phyloP scores from a whole-genome alignment of 2,888 invertebrate species.

The Linyphia triangularis region DNA sequence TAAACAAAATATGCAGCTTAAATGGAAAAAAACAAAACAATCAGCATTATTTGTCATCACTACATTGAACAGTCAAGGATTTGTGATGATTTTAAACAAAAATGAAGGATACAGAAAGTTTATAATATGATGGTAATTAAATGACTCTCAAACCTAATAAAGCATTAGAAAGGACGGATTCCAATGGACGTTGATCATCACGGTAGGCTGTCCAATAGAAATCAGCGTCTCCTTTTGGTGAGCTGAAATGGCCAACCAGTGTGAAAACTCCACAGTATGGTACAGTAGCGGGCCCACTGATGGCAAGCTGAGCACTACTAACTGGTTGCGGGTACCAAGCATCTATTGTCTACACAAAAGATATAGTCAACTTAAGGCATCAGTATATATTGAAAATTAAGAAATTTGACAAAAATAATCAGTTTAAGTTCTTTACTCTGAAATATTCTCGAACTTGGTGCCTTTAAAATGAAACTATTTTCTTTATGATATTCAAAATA shows the following conservation, averaged over 20 bases:
- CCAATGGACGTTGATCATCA: conserved; percentile 42
- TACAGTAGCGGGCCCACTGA: conserved; percentile 75
- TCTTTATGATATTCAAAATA: too few relatives aligned
- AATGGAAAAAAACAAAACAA: too few relatives aligned
- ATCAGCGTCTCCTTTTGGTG: conserved; percentile 75
- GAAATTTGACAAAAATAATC: too few relatives aligned
- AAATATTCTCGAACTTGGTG: too few relatives aligned
- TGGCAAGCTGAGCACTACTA: conserved; percentile 61
- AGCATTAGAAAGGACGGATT: conserved; percentile 37
- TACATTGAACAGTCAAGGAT: too few relatives aligned
- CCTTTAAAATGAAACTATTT: too few relatives aligned
- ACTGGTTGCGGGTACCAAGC: conserved; percentile 57
- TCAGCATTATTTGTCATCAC: too few relatives aligned
- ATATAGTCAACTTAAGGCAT: neutral
- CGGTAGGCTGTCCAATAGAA: conserved; percentile 65
- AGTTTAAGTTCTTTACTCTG: too few relatives aligned
- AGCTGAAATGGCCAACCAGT: conserved; percentile 76
- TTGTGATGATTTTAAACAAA: neutral
- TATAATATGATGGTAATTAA: too few relatives aligned
- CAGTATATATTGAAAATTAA: too few relatives aligned
- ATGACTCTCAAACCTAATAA: conserved; percentile 56
- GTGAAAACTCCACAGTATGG: conserved; percentile 75
- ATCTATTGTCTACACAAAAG: conserved; percentile 52
- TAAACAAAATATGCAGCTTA: neutral
- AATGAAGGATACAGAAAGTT: neutral